These are phyloP conservation scores for Syrrhaptes paradoxus DNA, from an alignment of 2,113 vertebrate genomes.

Conservation along the genomic window DNA sequence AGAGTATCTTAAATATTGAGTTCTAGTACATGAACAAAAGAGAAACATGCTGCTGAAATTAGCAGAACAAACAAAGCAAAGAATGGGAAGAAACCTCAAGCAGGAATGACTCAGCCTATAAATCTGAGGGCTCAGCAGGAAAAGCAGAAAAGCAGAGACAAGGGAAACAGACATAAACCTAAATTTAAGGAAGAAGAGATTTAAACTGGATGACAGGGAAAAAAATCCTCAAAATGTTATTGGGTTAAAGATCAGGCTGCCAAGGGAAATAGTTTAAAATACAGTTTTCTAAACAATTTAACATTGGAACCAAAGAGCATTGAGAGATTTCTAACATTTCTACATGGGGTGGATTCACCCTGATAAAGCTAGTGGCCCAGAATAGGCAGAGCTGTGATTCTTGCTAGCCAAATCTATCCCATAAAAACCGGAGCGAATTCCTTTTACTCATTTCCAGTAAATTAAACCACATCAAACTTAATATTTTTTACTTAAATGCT, in stretches of 20 bases:
- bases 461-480: neutral
- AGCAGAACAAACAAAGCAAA: slow-evolving; percentile 14
- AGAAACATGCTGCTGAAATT: slow-evolving; percentile 8
- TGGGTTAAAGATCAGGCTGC: neutral
- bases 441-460: slow-evolving; percentile 8
- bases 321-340: neutral
- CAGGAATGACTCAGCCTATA: neutral
- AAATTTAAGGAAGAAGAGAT: neutral
- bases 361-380: neutral
- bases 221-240: neutral
- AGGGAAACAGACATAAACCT: neutral
- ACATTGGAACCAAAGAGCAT: neutral
- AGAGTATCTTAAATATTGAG: neutral
- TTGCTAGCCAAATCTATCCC: neutral
- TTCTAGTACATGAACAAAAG: neutral
- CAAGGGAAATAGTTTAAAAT: slow-evolving; percentile 11
- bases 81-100: neutral
- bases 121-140: neutral
- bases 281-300: slow-evolving; percentile 11
- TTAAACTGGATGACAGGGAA: neutral
- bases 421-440: neutral
- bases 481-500: neutral
- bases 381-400: neutral
- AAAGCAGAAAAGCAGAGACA: neutral
- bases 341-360: neutral